Percentiles rank a stretch among this genome's conserved stretches.
Conservation (phyloP, 1,140 invertebrate genomes). For the Drosophila miranda region DNA sequence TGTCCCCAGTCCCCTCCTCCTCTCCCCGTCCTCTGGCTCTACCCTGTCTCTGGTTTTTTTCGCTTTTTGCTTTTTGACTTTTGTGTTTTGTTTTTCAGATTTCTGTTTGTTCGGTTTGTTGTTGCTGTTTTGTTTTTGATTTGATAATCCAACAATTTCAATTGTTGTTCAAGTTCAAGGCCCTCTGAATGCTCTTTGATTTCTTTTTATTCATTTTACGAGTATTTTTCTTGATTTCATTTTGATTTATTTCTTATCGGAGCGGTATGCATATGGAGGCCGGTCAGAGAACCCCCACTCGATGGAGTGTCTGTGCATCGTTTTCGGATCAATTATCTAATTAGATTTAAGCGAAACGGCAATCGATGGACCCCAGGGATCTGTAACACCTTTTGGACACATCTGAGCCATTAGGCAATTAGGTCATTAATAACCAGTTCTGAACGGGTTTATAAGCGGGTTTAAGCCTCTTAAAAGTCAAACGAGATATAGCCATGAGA, state of each 20-base stretch:
- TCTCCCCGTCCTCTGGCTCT: conserved; percentile 10
- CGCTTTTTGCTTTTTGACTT: conserved; percentile 10
- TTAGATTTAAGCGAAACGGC: too few species aligned
- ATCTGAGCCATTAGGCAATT: too few species aligned
- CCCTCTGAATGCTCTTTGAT: conserved; percentile 44
- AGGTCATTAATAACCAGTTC: too few species aligned
- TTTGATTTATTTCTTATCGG: conserved; percentile 23
- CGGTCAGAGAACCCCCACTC: too few species aligned
- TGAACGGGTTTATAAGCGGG: too few species aligned
- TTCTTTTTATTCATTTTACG: conserved; percentile 16
- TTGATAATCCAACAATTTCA: conserved; percentile 66
- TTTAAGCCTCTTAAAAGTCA: too few species aligned
- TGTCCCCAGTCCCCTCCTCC: background rate
- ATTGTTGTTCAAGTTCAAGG: conserved; percentile 72
- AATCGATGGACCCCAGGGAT: too few species aligned
- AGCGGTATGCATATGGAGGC: background rate
- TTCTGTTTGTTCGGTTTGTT: conserved; percentile 18
- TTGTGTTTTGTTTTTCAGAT: conserved; percentile 9
- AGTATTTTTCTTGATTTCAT: conserved; percentile 8
- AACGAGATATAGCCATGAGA: too few species aligned
- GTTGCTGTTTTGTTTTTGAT: conserved; percentile 42
- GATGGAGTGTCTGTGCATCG: too few species aligned
- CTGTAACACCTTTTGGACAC: too few species aligned
- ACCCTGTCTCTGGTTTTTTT: conserved; percentile 30
- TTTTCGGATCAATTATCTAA: too few species aligned